These are phyloP conservation scores for Polydrusus pterygomalis DNA, from an alignment of 2,888 invertebrate genomes.

Conservation along the genomic window DNA sequence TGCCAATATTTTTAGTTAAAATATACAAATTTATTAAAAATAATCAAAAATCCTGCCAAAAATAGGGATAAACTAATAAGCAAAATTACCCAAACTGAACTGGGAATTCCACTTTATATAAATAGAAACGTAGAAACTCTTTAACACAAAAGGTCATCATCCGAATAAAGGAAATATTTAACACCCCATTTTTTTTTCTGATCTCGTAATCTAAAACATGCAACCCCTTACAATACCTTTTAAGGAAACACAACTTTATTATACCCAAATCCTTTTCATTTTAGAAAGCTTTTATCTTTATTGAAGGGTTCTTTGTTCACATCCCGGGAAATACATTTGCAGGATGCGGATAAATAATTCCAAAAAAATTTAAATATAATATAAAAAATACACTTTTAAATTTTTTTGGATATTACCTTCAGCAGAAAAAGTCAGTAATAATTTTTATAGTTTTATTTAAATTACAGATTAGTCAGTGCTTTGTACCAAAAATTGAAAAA, in stretches of 20 bases:
- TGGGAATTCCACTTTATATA: neutral
- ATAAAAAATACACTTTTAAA: neutral
- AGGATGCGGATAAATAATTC: neutral
- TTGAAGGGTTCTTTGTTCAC: constrained; percentile 29
- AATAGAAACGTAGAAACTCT: neutral
- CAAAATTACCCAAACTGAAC: no score
- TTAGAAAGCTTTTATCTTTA: constrained; percentile 37
- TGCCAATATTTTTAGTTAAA: no score
- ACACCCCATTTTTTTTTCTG: constrained; percentile 11
- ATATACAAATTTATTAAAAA: no score
- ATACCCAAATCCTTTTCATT: constrained; percentile 37
- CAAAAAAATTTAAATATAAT: constrained; percentile 1
- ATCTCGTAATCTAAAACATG: constrained; percentile 23
- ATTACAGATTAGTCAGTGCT: no score
- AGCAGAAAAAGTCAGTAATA: neutral
- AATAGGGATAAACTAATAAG: no score
- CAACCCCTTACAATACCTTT: constrained; percentile 31
- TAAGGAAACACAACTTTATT: constrained; percentile 36
- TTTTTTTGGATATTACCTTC: neutral
- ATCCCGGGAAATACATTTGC: constrained; percentile 27
- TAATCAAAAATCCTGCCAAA: no score
- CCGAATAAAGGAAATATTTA: constrained; percentile 10
- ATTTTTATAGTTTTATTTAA: no score
- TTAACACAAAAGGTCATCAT: constrained; percentile 3
- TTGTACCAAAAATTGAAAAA: no score